phyloP scores from a whole-genome alignment of 2,888 invertebrate species.

The Cerastis leucographa region DNA sequence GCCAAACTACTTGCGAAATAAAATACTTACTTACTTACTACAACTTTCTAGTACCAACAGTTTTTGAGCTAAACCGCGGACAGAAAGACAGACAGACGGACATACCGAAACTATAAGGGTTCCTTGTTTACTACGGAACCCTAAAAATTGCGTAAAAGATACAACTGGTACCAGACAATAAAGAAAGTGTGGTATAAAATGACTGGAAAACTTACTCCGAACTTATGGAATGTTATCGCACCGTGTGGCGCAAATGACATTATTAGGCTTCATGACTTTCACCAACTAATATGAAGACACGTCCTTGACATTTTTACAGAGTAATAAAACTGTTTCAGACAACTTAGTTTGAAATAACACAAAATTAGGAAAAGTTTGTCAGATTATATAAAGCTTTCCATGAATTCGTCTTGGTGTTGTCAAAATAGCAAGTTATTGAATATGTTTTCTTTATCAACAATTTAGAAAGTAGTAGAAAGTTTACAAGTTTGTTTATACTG shows the following conservation, averaged over 20 bases:
- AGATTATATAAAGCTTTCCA: background rate
- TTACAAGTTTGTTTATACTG: background rate
- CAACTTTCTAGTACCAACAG: no score
- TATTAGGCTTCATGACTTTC: conserved; percentile 29
- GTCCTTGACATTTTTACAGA: conserved; percentile 18
- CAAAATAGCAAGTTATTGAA: background rate
- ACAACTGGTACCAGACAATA: conserved; percentile 14
- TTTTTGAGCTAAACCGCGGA: no score
- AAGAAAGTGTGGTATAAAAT: conserved; percentile 37
- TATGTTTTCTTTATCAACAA: background rate
- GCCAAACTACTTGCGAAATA: no score
- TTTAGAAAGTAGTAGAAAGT: background rate
- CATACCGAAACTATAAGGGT: no score
- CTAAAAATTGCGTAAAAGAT: background rate
- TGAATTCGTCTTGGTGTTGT: background rate
- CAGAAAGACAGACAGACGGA: no score
- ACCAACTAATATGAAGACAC: conserved; percentile 50
- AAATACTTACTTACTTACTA: no score
- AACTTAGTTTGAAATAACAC: background rate
- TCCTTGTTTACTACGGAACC: no score
- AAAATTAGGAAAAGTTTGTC: background rate
- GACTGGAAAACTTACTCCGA: conserved; percentile 27
- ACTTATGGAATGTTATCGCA: conserved; percentile 19
- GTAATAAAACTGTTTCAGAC: background rate
- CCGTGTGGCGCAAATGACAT: conserved; percentile 49